Percentiles rank a stretch among this genome's conserved stretches.
Conservation (phyloP, 2,113 vertebrate genomes). For the Ranitomeya imitator region DNA sequence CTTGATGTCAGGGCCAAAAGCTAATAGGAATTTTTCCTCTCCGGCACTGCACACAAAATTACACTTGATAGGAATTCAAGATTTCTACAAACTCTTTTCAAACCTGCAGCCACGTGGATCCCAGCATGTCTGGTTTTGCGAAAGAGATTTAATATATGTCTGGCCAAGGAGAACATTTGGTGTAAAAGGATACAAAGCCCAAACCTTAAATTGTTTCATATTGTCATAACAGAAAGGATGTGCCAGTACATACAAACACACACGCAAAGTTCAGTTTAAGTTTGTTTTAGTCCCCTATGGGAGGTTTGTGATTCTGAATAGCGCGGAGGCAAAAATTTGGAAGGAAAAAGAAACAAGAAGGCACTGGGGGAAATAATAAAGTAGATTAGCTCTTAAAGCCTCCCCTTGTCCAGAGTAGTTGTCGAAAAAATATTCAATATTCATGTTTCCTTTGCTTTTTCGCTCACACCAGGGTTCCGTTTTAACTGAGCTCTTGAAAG, state of each 20-base stretch:
- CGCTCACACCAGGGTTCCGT: too few relatives aligned
- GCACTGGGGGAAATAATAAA: neutral
- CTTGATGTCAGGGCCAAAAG: constrained; percentile 56
- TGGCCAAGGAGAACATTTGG: constrained; percentile 54
- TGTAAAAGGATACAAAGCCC: constrained; percentile 52
- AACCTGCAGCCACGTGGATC: constrained; percentile 56
- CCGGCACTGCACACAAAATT: constrained; percentile 55
- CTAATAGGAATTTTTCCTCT: constrained; percentile 58
- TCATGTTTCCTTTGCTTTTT: too few relatives aligned
- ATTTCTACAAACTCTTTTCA: constrained; percentile 54
- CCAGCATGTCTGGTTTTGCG: constrained; percentile 53
- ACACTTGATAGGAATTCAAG: constrained; percentile 59
- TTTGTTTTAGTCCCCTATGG: constrained; percentile 28
- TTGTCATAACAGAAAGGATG: constrained; percentile 50
- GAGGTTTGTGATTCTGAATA: constrained; percentile 19
- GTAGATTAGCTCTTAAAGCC: neutral
- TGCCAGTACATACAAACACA: constrained; percentile 53
- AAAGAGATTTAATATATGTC: constrained; percentile 54
- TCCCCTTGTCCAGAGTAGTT: neutral
- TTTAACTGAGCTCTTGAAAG: too few relatives aligned
- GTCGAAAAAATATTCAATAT: neutral
- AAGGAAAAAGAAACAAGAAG: constrained; percentile 3
- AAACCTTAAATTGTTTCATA: constrained; percentile 55
- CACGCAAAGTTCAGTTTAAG: constrained; percentile 32
- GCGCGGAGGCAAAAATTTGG: neutral